Evolutionary conservation across 2,888 invertebrate species (phyloP).

Genomic region (Pterobdella sp.): DNA sequence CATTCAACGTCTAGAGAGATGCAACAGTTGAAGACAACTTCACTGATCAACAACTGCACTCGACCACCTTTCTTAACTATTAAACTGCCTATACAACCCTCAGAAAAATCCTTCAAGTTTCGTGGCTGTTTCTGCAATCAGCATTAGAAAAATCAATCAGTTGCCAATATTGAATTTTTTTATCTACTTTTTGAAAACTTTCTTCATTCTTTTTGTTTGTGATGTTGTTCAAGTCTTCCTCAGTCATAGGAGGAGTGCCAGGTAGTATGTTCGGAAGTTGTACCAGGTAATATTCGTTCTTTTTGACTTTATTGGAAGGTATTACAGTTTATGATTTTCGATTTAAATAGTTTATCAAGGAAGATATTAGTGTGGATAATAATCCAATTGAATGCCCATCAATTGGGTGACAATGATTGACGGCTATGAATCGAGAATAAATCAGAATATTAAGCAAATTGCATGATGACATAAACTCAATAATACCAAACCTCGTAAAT

Average conservation of each 20-base stretch:
- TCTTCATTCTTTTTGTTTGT: neutral
- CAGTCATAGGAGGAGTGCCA: neutral
- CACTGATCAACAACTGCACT: neutral
- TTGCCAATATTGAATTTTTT: neutral
- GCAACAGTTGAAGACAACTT: neutral
- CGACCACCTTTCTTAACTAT: neutral
- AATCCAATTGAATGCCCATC: no score
- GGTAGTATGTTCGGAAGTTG: conserved; percentile 5
- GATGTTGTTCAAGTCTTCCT: conserved; percentile 5
- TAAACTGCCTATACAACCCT: neutral
- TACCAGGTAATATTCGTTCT: neutral
- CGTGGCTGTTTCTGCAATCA: neutral
- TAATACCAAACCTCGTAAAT: no score
- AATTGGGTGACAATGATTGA: no score
- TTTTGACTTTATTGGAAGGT: no score
- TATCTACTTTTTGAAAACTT: neutral
- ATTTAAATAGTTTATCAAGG: no score
- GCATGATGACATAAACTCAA: no score
- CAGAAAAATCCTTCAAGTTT: neutral
- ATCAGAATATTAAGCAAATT: no score
- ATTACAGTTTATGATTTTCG: no score
- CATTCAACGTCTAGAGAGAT: no score
- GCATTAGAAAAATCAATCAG: neutral
- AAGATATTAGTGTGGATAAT: no score
- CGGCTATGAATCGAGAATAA: no score